phyloP scores from a whole-genome alignment of 2,113 vertebrate genomes.

The Anser cygnoides region DNA sequence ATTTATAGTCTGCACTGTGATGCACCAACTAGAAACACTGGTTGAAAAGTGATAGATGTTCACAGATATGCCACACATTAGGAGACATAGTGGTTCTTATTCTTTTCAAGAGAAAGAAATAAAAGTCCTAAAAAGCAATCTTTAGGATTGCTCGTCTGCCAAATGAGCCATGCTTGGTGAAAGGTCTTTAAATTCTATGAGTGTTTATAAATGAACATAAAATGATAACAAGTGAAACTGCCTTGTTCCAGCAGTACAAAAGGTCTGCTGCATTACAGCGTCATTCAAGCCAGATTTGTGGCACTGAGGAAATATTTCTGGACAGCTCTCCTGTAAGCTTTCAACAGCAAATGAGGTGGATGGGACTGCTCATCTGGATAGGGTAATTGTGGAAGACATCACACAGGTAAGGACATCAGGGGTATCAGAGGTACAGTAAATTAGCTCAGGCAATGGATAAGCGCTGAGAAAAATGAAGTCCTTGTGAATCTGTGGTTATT shows the following conservation, averaged over 20 bases:
- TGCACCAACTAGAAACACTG: neutral
- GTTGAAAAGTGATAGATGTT: neutral
- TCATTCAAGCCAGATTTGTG: neutral
- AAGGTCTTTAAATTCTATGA: neutral
- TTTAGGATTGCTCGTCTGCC: neutral
- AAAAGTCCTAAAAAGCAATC: neutral
- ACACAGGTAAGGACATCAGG: neutral
- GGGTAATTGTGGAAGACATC: accelerated
- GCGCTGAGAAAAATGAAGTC: neutral
- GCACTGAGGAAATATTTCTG: neutral
- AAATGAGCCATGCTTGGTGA: neutral
- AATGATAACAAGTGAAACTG: neutral
- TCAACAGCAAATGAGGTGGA: neutral
- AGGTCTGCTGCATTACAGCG: neutral
- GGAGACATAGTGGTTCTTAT: neutral
- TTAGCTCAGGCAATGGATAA: neutral
- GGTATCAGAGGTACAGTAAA: neutral
- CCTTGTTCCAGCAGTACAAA: neutral
- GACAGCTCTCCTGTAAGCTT: neutral
- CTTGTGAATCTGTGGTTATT: neutral
- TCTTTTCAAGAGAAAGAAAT: neutral
- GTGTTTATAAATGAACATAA: neutral
- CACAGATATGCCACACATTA: neutral
- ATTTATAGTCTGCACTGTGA: neutral
- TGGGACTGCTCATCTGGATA: neutral